Conservation (phyloP, 2,113 vertebrate genomes). For the Haemorhous mexicanus region DNA sequence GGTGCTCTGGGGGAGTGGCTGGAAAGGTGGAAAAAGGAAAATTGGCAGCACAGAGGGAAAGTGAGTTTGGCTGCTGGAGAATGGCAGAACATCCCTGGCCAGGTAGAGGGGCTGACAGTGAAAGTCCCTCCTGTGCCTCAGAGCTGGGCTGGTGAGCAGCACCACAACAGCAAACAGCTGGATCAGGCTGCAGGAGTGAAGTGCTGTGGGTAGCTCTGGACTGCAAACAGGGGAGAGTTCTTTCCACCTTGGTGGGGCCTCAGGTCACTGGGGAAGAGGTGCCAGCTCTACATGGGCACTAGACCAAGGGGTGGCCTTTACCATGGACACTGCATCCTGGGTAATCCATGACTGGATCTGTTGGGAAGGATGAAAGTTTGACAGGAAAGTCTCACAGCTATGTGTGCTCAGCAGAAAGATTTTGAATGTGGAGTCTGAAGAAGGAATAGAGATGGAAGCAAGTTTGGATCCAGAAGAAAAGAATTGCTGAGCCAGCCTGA, state of each 20-base stretch:
- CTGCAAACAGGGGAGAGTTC: not conserved
- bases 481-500: no score
- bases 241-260: no score
- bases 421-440: no score
- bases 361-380: no score
- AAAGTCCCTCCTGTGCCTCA: not conserved
- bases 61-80: not conserved
- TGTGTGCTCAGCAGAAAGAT: no score
- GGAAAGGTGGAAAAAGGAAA: not conserved
- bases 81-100: not conserved
- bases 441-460: no score
- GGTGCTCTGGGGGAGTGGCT: not conserved
- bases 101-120: not conserved
- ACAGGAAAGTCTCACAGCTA: no score
- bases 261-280: not conserved
- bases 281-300: not conserved
- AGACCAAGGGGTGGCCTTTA: not conserved
- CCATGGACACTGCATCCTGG: not conserved
- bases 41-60: not conserved
- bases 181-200: not conserved
- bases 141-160: not conserved
- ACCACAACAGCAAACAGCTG: not conserved
- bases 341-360: no score
- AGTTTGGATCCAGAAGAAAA: no score
- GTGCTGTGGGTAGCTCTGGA: fast-evolving